These are phyloP conservation scores for Myiothlypis chrysogaster DNA, from an alignment of 2,797 vertebrate genomes.

Conservation along the genomic window DNA sequence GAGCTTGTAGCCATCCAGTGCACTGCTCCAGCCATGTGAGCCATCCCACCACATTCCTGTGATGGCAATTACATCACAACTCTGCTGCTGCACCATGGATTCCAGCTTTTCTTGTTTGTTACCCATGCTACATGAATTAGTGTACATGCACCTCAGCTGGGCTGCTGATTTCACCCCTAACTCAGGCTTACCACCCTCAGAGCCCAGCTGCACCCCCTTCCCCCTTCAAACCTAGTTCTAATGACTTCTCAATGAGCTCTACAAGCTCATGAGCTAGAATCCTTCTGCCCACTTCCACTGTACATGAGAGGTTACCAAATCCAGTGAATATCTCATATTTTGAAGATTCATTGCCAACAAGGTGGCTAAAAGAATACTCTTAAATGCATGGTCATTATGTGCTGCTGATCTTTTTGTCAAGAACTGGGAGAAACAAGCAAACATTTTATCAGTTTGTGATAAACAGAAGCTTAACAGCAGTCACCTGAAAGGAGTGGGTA, in stretches of 20 bases:
- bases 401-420: neutral
- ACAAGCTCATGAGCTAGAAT: neutral
- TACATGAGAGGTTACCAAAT: neutral
- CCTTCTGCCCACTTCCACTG: neutral
- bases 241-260: too few relatives aligned
- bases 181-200: neutral
- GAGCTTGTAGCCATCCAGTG: neutral
- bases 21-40: neutral
- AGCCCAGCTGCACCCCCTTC: neutral
- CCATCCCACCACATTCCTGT: neutral
- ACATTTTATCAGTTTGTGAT: neutral
- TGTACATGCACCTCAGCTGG: neutral
- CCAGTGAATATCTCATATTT: neutral
- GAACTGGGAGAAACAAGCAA: neutral
- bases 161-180: too few relatives aligned
- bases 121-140: rapidly evolving
- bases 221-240: neutral
- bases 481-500: neutral
- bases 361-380: neutral
- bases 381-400: neutral
- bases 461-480: neutral
- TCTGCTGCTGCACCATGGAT: rapidly evolving
- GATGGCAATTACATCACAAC: neutral
- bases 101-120: neutral
- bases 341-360: neutral